Evolutionary conservation across 2,113 vertebrate genomes (phyloP), one percentile per base, ranked within the genome.

Genomic region (Sceloporus tristichus): DNA sequence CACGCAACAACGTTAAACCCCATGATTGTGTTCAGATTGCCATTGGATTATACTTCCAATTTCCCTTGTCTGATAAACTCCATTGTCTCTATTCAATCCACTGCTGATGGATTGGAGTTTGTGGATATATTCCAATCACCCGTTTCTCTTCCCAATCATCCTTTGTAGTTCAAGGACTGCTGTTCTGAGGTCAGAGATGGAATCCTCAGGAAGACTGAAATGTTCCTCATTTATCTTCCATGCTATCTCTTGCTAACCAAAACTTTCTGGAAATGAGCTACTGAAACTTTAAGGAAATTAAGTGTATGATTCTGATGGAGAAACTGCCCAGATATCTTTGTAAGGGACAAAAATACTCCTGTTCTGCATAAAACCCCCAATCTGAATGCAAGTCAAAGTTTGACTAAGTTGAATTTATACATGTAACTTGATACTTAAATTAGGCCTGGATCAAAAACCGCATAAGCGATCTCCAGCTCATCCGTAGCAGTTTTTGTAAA

Each of bases 291-390:
- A 81, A 90, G 73, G 82, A 86, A 84, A 1, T 71, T n/a, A 77
- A 70, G 53, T 85, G 40, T 42, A 34, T 54, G 19, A 14, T 82
- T 29, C 70, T 88, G 71, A 0, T 66, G 34, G n/a, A 76, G 25
- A 83, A 19, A 48, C 48, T 71, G 1, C 1, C 18, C 0, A 0
- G 0, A 0, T 82, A 66, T 75, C 87, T 73, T 48, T 82, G 73
- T 25, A 74, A 68, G 38, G 38, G 38, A 66, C 21, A 89, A 66
- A 48, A 73, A 80, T 25, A 14, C 23, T 54, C 42, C 38, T 1
- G 1, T 70, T 75, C 83, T 87, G 53, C 59, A 40, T 27, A 38
- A 89, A 90, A 87, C 0, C 1, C 11, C 5, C 54, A 54, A 1
- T 1, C 0, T 14, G 4, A 54, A 62, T 14, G 1, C 0, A 2